Evolutionary conservation across 2,797 vertebrate genomes (phyloP).

Genomic region (Gephyroberyx darwinii): DNA sequence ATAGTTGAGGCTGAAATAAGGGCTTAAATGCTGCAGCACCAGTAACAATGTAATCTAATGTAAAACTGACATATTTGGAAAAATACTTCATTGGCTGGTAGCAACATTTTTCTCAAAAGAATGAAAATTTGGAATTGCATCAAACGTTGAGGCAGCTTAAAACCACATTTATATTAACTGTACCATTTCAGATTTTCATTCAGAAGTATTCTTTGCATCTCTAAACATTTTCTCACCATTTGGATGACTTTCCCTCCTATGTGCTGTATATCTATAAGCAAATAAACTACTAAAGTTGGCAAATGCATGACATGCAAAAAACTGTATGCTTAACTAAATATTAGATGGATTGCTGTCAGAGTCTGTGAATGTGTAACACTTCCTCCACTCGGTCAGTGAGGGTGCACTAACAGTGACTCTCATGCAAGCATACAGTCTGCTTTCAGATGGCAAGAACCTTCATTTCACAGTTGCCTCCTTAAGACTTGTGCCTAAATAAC

Average conservation of each 20-base stretch:
- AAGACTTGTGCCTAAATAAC: too few relatives aligned
- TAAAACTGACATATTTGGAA: neutral
- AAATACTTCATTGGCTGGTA: neutral
- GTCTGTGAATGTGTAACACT: too few relatives aligned
- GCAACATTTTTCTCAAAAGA: too few relatives aligned
- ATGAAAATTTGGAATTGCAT: too few relatives aligned
- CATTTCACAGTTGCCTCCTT: neutral
- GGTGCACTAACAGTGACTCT: too few relatives aligned
- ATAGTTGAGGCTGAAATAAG: neutral
- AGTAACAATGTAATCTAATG: neutral
- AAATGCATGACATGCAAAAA: neutral
- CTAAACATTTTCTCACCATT: conserved; percentile 21
- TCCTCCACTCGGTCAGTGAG: too few relatives aligned
- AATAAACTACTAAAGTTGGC: neutral
- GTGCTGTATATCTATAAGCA: neutral
- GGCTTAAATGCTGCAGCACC: conserved; percentile 1
- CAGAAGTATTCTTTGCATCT: neutral
- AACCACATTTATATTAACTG: too few relatives aligned
- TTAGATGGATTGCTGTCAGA: neutral
- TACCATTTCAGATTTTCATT: too few relatives aligned
- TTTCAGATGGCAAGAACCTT: neutral
- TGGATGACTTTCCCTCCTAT: conserved; percentile 3
- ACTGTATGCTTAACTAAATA: conserved; percentile 14
- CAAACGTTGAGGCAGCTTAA: too few relatives aligned
- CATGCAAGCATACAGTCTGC: too few relatives aligned